A percentile compares a stretch with the other conserved stretches of the same genome.
Evolutionary conservation across 2,888 invertebrate species (phyloP).

Genomic region (Thera obeliscata): DNA sequence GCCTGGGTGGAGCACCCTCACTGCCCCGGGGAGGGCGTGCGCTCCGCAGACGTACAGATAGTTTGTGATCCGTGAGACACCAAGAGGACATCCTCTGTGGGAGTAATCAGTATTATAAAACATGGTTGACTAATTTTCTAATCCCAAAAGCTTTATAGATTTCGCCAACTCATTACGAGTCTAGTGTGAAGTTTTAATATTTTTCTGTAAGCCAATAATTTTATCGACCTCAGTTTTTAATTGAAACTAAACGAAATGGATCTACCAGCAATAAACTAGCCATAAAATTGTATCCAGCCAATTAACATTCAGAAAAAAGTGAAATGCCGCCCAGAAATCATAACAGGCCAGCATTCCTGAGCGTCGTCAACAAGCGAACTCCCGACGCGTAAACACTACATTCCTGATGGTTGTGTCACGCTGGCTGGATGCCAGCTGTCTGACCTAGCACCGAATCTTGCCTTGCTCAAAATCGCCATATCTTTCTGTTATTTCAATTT

Average conservation of each 20-base stretch:
- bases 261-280: constrained; percentile 3
- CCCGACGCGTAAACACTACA: constrained; percentile 72
- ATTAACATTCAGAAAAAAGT: constrained; percentile 13
- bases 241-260: not conserved
- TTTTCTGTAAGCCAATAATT: not conserved
- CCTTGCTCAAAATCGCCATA: constrained; percentile 33
- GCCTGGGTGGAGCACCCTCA: constrained; percentile 88
- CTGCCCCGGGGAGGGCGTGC: constrained; percentile 87
- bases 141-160: not conserved
- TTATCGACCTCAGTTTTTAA: too few relatives aligned
- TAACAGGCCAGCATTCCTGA: constrained; percentile 48
- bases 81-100: constrained; percentile 80
- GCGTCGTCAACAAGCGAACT: constrained; percentile 63
- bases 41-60: constrained; percentile 92
- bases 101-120: constrained; percentile 18
- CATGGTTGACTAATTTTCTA: not conserved
- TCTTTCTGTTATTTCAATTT: constrained; percentile 41
- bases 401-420: constrained; percentile 74
- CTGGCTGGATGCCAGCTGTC: constrained; percentile 68
- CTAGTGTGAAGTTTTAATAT: not conserved
- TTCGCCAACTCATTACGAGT: not conserved
- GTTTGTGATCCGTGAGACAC: constrained; percentile 89
- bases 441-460: constrained; percentile 66
- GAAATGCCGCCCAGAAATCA: constrained; percentile 22
- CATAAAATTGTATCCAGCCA: constrained; percentile 2